These are phyloP conservation scores for Nannospalax galili DNA, from an alignment of 2,113 vertebrate genomes.

Conservation along the genomic window DNA sequence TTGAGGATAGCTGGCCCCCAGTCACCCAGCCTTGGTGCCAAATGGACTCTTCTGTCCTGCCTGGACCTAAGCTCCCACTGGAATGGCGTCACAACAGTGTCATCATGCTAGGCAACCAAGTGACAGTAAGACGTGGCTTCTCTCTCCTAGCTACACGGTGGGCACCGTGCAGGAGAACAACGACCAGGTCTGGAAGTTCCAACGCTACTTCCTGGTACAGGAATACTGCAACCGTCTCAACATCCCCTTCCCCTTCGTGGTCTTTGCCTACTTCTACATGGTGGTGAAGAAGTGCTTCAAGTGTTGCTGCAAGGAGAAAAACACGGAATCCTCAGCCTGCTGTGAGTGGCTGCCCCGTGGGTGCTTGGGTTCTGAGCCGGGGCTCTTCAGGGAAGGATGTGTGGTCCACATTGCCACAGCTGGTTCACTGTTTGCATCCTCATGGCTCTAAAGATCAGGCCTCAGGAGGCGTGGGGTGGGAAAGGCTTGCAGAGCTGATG, in stretches of 20 bases:
- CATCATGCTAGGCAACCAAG: rapidly evolving
- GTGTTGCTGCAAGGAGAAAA: slow-evolving; percentile 84
- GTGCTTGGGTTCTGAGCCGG: rapidly evolving
- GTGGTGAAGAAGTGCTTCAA: slow-evolving; percentile 84
- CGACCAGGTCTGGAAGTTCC: slow-evolving; percentile 90
- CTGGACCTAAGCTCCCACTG: rapidly evolving
- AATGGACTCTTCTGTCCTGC: rapidly evolving
- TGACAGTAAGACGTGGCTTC: not conserved
- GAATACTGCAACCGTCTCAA: slow-evolving; percentile 88
- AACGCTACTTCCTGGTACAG: slow-evolving; percentile 89
- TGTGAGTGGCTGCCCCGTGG: slow-evolving; percentile 79
- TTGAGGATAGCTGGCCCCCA: rapidly evolving
- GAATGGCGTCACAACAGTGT: rapidly evolving
- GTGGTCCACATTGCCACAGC: rapidly evolving
- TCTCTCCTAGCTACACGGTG: slow-evolving; percentile 85
- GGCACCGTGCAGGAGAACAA: slow-evolving; percentile 90
- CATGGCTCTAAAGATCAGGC: not conserved
- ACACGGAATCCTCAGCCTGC: slow-evolving; percentile 74
- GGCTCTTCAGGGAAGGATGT: rapidly evolving
- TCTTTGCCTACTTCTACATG: slow-evolving; percentile 89
- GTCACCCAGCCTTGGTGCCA: rapidly evolving
- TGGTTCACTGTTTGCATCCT: rapidly evolving
- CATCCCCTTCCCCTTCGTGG: slow-evolving; percentile 88
- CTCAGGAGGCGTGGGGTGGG: not conserved
- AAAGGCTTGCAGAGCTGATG: rapidly evolving